Percentiles rank a stretch among this genome's conserved stretches.
Conservation (phyloP, 2,113 vertebrate species). For the Protobothrops flavoviridis region DNA sequence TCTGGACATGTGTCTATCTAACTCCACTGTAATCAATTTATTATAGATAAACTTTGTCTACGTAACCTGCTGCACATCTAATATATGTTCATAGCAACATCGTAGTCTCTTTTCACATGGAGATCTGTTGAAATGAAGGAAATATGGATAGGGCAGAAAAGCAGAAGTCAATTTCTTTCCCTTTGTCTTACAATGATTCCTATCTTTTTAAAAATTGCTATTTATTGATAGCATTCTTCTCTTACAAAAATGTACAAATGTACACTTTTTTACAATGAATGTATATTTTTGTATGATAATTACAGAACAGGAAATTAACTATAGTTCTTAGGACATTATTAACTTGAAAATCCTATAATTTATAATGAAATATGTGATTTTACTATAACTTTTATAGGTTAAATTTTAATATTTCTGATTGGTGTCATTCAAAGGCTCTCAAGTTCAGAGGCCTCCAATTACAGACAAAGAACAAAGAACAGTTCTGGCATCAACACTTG, state of each 20-base stretch:
- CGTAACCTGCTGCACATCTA: not conserved
- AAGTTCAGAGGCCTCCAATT: not conserved
- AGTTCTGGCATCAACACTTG: not conserved
- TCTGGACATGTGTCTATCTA: not conserved
- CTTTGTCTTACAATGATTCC: not conserved
- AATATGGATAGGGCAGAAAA: not conserved
- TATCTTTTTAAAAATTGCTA: not conserved
- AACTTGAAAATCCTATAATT: not conserved
- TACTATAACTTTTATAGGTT: constrained; percentile 6
- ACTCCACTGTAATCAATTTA: not conserved
- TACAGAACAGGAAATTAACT: not conserved
- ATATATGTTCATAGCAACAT: not conserved
- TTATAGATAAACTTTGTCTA: not conserved
- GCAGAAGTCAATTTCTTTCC: too few relatives aligned
- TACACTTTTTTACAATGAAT: not conserved
- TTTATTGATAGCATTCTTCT: not conserved
- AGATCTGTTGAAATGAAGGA: not conserved
- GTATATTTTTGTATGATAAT: not conserved
- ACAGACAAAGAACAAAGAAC: not conserved
- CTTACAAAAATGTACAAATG: not conserved
- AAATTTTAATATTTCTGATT: not conserved
- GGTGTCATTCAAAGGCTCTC: not conserved
- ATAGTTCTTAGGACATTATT: not conserved
- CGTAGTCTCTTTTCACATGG: not conserved
- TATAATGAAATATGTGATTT: not conserved